These are phyloP conservation scores for Clivina fossor DNA, from an alignment of 2,888 invertebrate genomes.

Conservation along the genomic window DNA sequence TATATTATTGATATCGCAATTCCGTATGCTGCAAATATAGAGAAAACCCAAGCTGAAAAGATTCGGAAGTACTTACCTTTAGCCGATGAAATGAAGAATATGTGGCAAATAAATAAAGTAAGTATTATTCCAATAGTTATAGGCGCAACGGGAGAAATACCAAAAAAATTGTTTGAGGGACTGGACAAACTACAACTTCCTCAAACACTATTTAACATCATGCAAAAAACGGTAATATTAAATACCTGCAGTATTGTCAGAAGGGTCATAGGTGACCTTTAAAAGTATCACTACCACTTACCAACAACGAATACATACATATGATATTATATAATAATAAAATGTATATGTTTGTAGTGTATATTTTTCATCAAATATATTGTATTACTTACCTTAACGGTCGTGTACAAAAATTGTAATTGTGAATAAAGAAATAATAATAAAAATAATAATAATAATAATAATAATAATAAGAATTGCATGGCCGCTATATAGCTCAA, in stretches of 20 bases:
- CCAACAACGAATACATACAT: too few species aligned
- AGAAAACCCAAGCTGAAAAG: conserved; percentile 9
- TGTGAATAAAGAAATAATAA: too few species aligned
- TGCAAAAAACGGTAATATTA: not conserved
- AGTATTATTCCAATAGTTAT: conserved; percentile 7
- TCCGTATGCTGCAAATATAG: conserved; percentile 5
- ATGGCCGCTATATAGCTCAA: too few species aligned
- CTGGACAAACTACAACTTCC: not conserved
- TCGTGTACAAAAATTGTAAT: too few species aligned
- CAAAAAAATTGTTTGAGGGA: not conserved
- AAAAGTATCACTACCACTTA: too few species aligned
- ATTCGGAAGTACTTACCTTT: conserved; percentile 17
- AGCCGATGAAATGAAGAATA: conserved; percentile 12
- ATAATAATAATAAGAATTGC: too few species aligned
- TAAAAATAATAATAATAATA: too few species aligned
- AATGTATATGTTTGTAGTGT: too few species aligned
- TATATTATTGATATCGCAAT: conserved; percentile 13
- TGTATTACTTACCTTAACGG: too few species aligned
- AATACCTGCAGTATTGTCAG: not conserved
- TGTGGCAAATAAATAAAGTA: conserved; percentile 16
- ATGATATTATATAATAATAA: too few species aligned
- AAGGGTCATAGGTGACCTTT: conserved; percentile 1
- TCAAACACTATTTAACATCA: not conserved
- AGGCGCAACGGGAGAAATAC: conserved; percentile 12
- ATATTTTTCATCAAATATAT: too few species aligned